Percentiles rank a stretch among this genome's conserved stretches.
Conservation (phyloP, 92 coral and sea anemone species). For the Montipora capitata region DNA sequence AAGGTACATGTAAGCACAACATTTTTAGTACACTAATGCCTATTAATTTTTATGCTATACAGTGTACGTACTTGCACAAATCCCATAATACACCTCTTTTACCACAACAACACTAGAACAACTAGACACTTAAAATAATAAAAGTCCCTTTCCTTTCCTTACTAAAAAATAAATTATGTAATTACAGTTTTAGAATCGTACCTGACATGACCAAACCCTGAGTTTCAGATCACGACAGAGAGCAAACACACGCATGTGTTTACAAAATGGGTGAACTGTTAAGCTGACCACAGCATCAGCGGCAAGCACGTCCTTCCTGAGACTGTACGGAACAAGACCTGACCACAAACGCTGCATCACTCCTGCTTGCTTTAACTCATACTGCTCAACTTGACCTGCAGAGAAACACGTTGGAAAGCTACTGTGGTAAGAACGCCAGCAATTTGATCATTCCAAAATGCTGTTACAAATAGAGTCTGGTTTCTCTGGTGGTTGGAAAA, state of each 20-base stretch:
- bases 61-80: too few relatives aligned
- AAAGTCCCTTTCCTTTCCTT: too few relatives aligned
- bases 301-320: conserved; percentile 81
- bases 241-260: conserved; percentile 90
- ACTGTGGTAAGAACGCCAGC: too few relatives aligned
- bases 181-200: neutral
- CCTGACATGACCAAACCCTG: conserved; percentile 99
- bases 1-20: neutral
- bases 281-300: conserved; percentile 87
- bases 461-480: too few relatives aligned
- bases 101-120: too few relatives aligned
- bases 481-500: too few relatives aligned
- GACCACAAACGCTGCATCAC: conserved; percentile 97
- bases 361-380: conserved; percentile 93
- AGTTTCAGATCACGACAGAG: conserved; percentile 94
- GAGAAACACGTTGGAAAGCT: neutral
- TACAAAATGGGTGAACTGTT: conserved; percentile 81
- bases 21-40: too few relatives aligned
- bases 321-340: conserved; percentile 96
- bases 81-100: too few relatives aligned
- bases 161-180: too few relatives aligned
- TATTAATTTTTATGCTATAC: too few relatives aligned
- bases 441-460: too few relatives aligned
- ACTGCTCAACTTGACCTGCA: conserved; percentile 84
- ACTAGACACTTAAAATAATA: too few relatives aligned